Evolutionary conservation across 2,113 vertebrate species (phyloP).

Genomic region (Potamarius usumacintae): DNA sequence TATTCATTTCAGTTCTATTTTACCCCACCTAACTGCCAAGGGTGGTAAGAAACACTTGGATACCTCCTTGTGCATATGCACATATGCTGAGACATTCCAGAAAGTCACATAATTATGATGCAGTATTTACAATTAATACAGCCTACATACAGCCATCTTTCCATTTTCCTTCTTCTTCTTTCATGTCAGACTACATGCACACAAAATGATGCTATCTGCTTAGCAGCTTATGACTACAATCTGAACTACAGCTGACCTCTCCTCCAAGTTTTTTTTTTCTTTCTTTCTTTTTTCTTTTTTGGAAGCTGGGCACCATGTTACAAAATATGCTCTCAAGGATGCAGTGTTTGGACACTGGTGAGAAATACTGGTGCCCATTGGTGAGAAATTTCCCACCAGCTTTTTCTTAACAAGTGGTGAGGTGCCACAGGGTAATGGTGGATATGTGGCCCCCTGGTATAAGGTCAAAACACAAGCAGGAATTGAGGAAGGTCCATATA

Average conservation of each 20-base stretch:
- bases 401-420: not conserved
- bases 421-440: not conserved
- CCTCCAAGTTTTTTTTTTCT: not conserved
- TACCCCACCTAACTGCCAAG: not conserved
- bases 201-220: not conserved
- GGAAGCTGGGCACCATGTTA: not conserved
- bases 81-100: not conserved
- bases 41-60: not conserved
- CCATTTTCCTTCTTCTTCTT: not conserved
- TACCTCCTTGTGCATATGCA: not conserved
- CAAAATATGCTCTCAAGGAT: not conserved
- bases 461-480: not conserved
- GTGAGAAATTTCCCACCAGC: not conserved
- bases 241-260: not conserved
- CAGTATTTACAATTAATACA: not conserved
- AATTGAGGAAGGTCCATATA: not conserved
- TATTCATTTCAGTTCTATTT: not conserved
- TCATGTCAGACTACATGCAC: not conserved
- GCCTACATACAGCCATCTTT: not conserved
- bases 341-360: not conserved
- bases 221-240: not conserved
- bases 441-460: not conserved
- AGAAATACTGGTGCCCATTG: not conserved
- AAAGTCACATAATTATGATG: not conserved
- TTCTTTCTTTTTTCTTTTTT: not conserved